phyloP scores from a whole-genome alignment of 2,113 vertebrate genomes.

The Melanocharis versteri region DNA sequence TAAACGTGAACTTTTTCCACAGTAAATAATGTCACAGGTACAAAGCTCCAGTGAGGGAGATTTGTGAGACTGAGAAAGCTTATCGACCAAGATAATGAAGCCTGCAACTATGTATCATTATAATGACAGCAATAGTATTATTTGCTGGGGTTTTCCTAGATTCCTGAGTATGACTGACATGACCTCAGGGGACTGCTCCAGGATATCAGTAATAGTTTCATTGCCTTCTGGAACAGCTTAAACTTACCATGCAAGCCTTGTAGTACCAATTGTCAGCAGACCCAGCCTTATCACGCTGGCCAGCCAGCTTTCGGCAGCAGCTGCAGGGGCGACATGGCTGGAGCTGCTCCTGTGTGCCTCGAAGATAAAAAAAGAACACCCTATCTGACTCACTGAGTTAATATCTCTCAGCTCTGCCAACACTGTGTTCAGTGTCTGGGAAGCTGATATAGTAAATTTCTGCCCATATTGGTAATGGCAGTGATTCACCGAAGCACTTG shows the following conservation, averaged over 20 bases:
- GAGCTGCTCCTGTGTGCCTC: constrained; percentile 45
- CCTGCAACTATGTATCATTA: not conserved
- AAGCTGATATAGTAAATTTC: constrained; percentile 71
- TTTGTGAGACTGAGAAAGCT: not conserved
- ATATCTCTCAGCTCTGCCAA: constrained; percentile 56
- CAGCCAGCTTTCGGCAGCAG: not conserved
- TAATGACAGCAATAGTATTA: not conserved
- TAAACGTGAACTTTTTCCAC: not conserved
- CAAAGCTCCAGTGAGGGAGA: not conserved
- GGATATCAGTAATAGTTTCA: not conserved
- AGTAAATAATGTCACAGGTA: not conserved
- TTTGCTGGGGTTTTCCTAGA: not conserved
- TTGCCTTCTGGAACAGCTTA: not conserved
- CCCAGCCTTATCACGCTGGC: not conserved
- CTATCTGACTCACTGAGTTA: constrained; percentile 65
- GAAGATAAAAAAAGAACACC: constrained; percentile 53
- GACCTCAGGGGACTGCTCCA: not conserved
- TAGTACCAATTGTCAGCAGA: not conserved
- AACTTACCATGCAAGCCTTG: not conserved
- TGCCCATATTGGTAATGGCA: constrained; percentile 58
- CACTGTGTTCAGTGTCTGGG: constrained; percentile 69
- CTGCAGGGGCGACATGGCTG: constrained; percentile 38
- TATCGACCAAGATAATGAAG: not conserved
- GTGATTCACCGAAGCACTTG: constrained; percentile 64
- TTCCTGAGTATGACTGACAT: not conserved